Evolutionary conservation across 2,113 vertebrate genomes (phyloP), one percentile per base, ranked within the genome.

Genomic region (Bubalus kerabau): DNA sequence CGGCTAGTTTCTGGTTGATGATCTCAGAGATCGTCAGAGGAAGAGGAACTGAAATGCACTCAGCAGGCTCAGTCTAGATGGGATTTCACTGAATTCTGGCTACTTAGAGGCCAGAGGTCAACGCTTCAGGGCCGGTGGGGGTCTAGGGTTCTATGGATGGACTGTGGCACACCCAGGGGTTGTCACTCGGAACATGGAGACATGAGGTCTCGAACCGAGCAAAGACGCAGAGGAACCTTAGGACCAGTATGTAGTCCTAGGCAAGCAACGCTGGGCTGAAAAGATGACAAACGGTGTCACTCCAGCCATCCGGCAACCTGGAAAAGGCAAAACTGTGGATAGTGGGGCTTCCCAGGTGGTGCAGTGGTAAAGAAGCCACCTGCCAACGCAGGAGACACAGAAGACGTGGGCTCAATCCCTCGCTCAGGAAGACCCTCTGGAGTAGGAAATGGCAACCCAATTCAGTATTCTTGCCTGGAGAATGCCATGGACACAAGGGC

Each of bases 31-130:
- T 59, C 24, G 19, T 43, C 76, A n/a, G 26, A 84, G 21, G 43
- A 94, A 91, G 95, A 85, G 87, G 94, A 62, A 94, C 81, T 30
- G 85, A 78, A 64, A 62, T 1, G 23, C 4, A 64, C 2, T 30
- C 32, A 24, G 60, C 60, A 59, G 60, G 60, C 11, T 1, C 17
- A 52, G 90, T 32, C 46, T 56, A 24, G 30, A 54, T 32, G 4
- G 4, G 10, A 64, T 30, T 43, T 40, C 91, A 36, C 83, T 23
- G 62, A 76, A 52, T 57, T 2, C 28, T 0, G 19, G 48, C n/a
- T 15, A 26, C 24, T n/a, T 81, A 85, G 43, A 84, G 46, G 74
- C 28, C 14, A 5, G 46, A 83, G 87, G 82, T 28, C 71, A 87
- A 12, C 0, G 15, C 12, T 76, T 32, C 32, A 16, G 17, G 60